Conservation (phyloP, 2,888 invertebrate species). For the Meandrusa payeni region DNA sequence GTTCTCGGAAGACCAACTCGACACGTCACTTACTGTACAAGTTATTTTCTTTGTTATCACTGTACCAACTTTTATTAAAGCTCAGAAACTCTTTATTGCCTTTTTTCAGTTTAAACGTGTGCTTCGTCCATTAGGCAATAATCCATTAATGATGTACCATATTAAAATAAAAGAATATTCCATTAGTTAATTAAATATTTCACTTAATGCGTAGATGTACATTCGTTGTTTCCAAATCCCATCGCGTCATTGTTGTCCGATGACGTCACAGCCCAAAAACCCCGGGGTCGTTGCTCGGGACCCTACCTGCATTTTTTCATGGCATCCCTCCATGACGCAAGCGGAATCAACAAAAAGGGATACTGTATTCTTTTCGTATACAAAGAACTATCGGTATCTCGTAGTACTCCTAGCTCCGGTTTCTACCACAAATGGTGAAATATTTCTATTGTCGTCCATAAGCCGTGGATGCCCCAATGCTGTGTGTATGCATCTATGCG, state of each 20-base stretch:
- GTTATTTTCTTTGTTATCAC: slow-evolving; percentile 1
- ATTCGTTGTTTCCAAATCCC: slow-evolving; percentile 48
- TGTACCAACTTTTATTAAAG: not conserved
- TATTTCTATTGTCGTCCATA: too few relatives aligned
- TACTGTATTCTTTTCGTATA: slow-evolving; percentile 35
- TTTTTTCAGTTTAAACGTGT: too few relatives aligned
- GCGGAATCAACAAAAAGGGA: slow-evolving; percentile 49
- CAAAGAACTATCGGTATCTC: not conserved
- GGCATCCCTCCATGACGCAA: slow-evolving; percentile 67
- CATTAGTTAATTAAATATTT: slow-evolving; percentile 16
- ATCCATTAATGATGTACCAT: not conserved
- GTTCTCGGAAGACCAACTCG: slow-evolving; percentile 24
- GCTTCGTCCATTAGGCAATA: too few relatives aligned
- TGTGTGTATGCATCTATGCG: too few relatives aligned
- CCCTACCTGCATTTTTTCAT: slow-evolving; percentile 76
- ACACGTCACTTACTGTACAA: not conserved
- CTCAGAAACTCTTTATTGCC: too few relatives aligned
- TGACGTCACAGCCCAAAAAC: slow-evolving; percentile 67
- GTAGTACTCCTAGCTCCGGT: not conserved
- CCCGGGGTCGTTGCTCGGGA: slow-evolving; percentile 71
- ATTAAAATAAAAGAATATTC: slow-evolving; percentile 1
- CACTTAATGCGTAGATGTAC: slow-evolving; percentile 24
- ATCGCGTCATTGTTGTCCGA: slow-evolving; percentile 38
- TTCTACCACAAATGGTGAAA: slow-evolving; percentile 4
- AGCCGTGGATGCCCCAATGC: too few relatives aligned